These are phyloP conservation scores for Zaprionus kolodkinae DNA, from an alignment of 1,140 invertebrate genomes.

Conservation along the genomic window DNA sequence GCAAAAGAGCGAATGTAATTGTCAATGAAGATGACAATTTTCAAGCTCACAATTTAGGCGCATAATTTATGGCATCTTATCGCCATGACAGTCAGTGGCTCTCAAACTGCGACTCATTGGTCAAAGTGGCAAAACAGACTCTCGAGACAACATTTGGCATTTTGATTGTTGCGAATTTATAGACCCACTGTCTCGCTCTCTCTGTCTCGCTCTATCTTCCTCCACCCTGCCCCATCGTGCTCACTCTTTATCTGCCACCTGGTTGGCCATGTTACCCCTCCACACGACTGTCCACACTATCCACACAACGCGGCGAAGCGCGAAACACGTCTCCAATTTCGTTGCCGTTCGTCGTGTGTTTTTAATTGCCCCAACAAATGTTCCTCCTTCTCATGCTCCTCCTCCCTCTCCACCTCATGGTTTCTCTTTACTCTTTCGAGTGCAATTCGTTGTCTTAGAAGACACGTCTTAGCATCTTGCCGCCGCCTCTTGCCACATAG, in stretches of 20 bases:
- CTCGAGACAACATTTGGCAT: slow-evolving; percentile 59
- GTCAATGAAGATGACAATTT: slow-evolving; percentile 66
- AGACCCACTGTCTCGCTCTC: slow-evolving; percentile 24
- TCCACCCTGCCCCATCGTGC: background rate
- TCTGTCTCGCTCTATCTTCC: slow-evolving; percentile 49
- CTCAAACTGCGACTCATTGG: slow-evolving; percentile 54
- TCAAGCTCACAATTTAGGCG: slow-evolving; percentile 62
- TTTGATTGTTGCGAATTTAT: slow-evolving; percentile 77
- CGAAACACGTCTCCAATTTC: slow-evolving; percentile 41
- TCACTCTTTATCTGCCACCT: slow-evolving; percentile 44
- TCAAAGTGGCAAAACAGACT: slow-evolving; percentile 39
- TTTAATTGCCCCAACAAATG: slow-evolving; percentile 79
- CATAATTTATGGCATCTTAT: slow-evolving; percentile 52
- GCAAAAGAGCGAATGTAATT: slow-evolving; percentile 63
- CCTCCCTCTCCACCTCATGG: background rate
- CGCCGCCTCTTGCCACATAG: slow-evolving; percentile 1
- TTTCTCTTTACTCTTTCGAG: slow-evolving; percentile 54
- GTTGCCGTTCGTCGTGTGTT: slow-evolving; percentile 68
- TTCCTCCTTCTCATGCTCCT: slow-evolving; percentile 45
- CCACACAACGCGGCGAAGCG: background rate
- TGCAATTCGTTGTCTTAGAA: slow-evolving; percentile 68
- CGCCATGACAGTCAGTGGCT: slow-evolving; percentile 19
- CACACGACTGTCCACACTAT: slow-evolving; percentile 28
- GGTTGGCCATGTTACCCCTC: slow-evolving; percentile 54
- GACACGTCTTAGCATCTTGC: background rate